These are phyloP conservation scores for Trissolcus japonicus DNA, from an alignment of 2,888 invertebrate species.

Conservation along the genomic window DNA sequence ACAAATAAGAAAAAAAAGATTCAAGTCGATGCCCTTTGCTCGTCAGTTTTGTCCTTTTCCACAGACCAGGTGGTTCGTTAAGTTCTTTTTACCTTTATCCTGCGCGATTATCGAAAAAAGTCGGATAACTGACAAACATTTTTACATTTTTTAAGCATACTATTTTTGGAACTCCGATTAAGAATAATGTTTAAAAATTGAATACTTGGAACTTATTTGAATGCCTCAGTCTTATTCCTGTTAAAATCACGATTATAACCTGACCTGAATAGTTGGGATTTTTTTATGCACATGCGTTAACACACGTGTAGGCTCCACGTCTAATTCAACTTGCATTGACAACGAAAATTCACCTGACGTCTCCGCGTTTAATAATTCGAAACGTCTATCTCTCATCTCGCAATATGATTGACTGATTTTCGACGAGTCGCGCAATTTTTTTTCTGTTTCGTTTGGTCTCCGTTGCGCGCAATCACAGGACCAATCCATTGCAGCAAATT, in stretches of 20 bases:
- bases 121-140: too few relatives aligned
- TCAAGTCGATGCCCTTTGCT: slow-evolving; percentile 31
- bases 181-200: too few relatives aligned
- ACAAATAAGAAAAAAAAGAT: slow-evolving; percentile 26
- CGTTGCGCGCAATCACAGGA: slow-evolving; percentile 45
- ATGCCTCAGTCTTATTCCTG: too few relatives aligned
- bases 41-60: slow-evolving; percentile 13
- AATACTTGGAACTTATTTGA: too few relatives aligned
- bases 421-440: slow-evolving; percentile 23
- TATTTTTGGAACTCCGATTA: too few relatives aligned
- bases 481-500: slow-evolving; percentile 50
- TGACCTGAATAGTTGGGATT: slow-evolving; percentile 1
- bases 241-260: background rate
- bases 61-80: slow-evolving; percentile 9
- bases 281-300: background rate
- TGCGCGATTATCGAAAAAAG: too few relatives aligned
- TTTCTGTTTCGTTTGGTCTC: slow-evolving; percentile 7
- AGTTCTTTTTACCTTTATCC: background rate
- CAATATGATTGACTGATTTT: slow-evolving; percentile 43
- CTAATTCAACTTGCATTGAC: slow-evolving; percentile 5
- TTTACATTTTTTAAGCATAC: too few relatives aligned
- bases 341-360: slow-evolving; percentile 14
- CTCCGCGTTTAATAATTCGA: slow-evolving; percentile 33
- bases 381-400: slow-evolving; percentile 35
- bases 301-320: background rate